Evolutionary conservation across 2,113 vertebrate genomes (phyloP).

Genomic region (Protobothrops mucrosquamatus): DNA sequence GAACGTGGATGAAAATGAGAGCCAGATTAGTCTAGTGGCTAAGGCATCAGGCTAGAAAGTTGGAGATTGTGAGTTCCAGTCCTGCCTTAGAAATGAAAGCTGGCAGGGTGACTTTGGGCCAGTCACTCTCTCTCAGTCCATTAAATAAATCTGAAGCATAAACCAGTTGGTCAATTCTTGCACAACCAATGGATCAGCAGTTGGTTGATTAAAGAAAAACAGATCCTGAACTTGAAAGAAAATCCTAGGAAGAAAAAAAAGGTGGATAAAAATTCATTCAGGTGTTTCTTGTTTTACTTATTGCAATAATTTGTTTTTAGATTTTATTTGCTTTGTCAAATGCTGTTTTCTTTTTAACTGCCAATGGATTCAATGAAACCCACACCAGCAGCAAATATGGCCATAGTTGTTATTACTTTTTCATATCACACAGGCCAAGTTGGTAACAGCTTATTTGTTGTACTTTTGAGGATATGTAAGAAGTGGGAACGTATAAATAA

Average conservation of each 20-base stretch:
- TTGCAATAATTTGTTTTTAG: background rate
- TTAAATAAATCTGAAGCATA: no score
- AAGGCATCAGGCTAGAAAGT: background rate
- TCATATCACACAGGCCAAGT: background rate
- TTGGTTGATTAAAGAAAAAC: background rate
- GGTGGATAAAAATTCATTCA: background rate
- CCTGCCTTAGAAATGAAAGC: no score
- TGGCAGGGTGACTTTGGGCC: no score
- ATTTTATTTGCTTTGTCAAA: background rate
- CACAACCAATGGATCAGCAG: background rate
- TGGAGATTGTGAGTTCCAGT: no score
- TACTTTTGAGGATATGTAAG: background rate
- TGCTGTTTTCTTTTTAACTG: background rate
- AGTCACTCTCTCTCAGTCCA: no score
- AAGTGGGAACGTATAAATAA: background rate
- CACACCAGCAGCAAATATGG: background rate
- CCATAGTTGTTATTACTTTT: background rate
- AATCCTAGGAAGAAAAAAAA: background rate
- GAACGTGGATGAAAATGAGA: background rate
- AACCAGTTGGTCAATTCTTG: no score
- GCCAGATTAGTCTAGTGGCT: background rate
- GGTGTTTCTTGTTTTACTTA: background rate
- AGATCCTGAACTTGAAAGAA: background rate
- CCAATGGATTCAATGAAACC: background rate
- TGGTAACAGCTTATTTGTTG: background rate